Conservation (phyloP, 2,113 vertebrate species). For the Cryptomyrus ogoouensis region DNA sequence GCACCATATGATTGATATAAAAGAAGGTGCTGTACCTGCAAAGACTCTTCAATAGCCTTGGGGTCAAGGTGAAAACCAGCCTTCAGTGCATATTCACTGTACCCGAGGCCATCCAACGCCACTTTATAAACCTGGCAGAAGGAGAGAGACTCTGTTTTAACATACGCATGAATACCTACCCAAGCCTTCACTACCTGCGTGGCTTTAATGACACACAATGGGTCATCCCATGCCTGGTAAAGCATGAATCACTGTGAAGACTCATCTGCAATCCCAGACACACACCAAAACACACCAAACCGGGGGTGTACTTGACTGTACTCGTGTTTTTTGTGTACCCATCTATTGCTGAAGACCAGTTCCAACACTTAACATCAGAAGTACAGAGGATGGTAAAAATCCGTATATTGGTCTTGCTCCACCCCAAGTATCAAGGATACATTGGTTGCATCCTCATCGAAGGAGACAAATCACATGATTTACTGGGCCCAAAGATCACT, state of each 20-base stretch:
- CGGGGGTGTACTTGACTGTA: background rate
- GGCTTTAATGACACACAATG: background rate
- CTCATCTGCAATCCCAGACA: background rate
- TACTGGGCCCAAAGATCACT: background rate
- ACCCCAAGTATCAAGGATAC: background rate
- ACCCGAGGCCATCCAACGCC: slow-evolving; percentile 88
- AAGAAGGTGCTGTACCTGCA: slow-evolving; percentile 70
- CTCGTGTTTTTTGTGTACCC: background rate
- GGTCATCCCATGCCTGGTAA: background rate
- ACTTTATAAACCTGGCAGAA: slow-evolving; percentile 78
- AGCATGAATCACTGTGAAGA: background rate
- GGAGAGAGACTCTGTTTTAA: background rate
- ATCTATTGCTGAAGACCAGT: background rate
- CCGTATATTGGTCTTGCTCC: background rate
- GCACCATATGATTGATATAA: background rate
- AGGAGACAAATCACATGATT: background rate
- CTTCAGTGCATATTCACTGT: slow-evolving; percentile 95
- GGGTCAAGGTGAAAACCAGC: slow-evolving; percentile 94
- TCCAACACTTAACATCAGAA: background rate
- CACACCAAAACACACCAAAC: background rate
- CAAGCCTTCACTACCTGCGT: background rate
- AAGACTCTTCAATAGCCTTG: slow-evolving; percentile 86
- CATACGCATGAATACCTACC: background rate
- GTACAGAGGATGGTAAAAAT: background rate
- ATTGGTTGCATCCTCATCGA: background rate